Base-by-base conservation (phyloP, 2,797 vertebrate genomes). In the Limnodromus scolopaceus region DNA sequence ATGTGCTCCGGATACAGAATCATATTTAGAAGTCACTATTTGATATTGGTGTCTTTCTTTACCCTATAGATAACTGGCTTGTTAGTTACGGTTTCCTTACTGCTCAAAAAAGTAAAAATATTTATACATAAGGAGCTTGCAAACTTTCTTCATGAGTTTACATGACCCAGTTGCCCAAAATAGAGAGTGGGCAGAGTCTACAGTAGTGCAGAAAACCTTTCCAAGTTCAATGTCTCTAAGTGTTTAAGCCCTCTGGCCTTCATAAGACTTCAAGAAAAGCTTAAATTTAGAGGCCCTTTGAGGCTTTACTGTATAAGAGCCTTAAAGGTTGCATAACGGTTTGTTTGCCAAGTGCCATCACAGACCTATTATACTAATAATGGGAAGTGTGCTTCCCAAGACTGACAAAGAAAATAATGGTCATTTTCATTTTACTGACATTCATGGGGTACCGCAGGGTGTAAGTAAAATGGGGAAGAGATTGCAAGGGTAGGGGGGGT, bases 41-140 rank as follows among this genome's bases (percentile, higher is more conserved):
- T 84, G 34, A 79, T 87, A 89, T 24, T 79, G 24, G 32, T 69
- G 27, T 65, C 82, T 77, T 92, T 78, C 55, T 76, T 92, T 63
- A 81, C 46, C 34, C 41, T 66, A 65, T 28, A 91, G 66, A 84
- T 93, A 84, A 72, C n/a, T 58, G 55, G 58, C 32, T 89, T 0
- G 0, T 79, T 83, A 74, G 68, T 58, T 83, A 54, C 2, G 8
- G 87, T 84, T 89, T 84, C 71, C 63, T 72, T 32, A 38, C 17
- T 72, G 23, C 81, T 85, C 30, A 57, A 57, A 81, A 34, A 71
- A 70, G 25, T 76, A 51, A 34, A 38, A 87, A 69, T 83, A 83
- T 72, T 94, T 83, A 89, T 65, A 84, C 13, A 27, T 87, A 93
- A 96, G 75, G 38, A 92, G 85, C 64, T 95, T 93, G 68, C 45